phyloP scores from a whole-genome alignment of 2,113 vertebrate species.

The Cephalopholis sonnerati region DNA sequence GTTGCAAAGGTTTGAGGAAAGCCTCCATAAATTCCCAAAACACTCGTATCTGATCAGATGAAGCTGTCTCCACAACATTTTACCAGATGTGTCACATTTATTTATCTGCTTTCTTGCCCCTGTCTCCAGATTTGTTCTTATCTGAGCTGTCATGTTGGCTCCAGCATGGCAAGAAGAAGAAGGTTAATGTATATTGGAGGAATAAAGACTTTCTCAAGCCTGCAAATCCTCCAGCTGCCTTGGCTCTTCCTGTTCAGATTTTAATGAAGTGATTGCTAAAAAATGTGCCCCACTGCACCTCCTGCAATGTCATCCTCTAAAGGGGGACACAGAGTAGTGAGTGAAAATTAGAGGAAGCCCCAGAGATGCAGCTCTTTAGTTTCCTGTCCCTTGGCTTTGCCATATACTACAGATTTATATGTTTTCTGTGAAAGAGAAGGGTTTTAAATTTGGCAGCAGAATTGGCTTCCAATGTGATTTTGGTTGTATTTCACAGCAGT shows the following conservation, averaged over 20 bases:
- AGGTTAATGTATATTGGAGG: slow-evolving; percentile 6
- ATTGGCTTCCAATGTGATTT: background rate
- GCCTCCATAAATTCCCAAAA: slow-evolving; percentile 24
- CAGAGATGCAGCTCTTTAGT: slow-evolving; percentile 5
- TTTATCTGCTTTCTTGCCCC: slow-evolving; percentile 16
- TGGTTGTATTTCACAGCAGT: slow-evolving; percentile 7
- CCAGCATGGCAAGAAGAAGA: slow-evolving; percentile 18
- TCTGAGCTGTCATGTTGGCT: slow-evolving; percentile 33
- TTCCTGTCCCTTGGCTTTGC: slow-evolving; percentile 24
- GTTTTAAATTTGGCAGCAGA: slow-evolving; percentile 7
- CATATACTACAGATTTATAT: slow-evolving; percentile 32
- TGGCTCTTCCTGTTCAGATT: slow-evolving; percentile 47
- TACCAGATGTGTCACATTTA: slow-evolving; percentile 11
- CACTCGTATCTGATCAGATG: slow-evolving; percentile 40
- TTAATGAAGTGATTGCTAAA: slow-evolving; percentile 64
- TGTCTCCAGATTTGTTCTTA: slow-evolving; percentile 43
- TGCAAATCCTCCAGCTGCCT: slow-evolving; percentile 53
- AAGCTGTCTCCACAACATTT: slow-evolving; percentile 20
- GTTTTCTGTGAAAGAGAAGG: slow-evolving; percentile 17
- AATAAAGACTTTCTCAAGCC: slow-evolving; percentile 32
- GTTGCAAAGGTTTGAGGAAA: background rate
- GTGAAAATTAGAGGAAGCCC: slow-evolving; percentile 25
- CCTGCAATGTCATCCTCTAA: slow-evolving; percentile 55
- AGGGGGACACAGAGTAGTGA: slow-evolving; percentile 60
- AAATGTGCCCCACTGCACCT: slow-evolving; percentile 55